Base-by-base conservation (phyloP, 2,113 vertebrate species). In the Heteronetta atricapilla region DNA sequence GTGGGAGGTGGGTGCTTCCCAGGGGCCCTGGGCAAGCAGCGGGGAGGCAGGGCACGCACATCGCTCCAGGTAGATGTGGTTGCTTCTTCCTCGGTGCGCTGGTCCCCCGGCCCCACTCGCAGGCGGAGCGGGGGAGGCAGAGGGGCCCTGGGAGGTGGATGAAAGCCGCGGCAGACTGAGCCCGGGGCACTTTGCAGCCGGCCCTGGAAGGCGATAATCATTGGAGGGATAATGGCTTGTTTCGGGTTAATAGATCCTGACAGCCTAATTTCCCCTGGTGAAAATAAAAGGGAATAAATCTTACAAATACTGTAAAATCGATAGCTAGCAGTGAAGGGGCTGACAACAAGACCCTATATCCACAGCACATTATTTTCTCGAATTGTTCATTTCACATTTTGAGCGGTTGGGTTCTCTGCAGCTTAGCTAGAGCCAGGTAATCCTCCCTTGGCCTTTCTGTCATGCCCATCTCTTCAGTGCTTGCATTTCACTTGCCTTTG, bases 291-390 rank as follows among this genome's bases (percentile, higher is more conserved):
- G 82, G 88, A 95, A 95, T 97, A 97, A 96, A 97, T 97, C 95
- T 97, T 86, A 93, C 40, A 95, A 94, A 94, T 95, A 97, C 95
- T 97, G 96, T 95, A 96, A 97, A 97, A 97, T 97, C 96, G 93
- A 97, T 97, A 97, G 68, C 74, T 86, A 75, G 85, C 92, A 94
- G 89, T 82, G 93, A 94, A 95, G 94, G 92, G 83, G 66, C 92
- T 96, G 94, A 95, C 90, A 92, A 77, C 89, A 93, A 90, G 90
- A 93, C 75, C 93, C 93, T 93, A 84, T 82, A 90, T 87, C 70
- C 58, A 22, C 73, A 75, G 89, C 70, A 64, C 84, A 23, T 56
- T 91, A 83, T 95, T 94, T 77, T 63, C 0, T 46, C 46, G 84
- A 95, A 78, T 64, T 95, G 90, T 91, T 79, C 93, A 58, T 92